Evolutionary conservation across 2,888 invertebrate genomes (phyloP).

Genomic region (Troides aeacus): DNA sequence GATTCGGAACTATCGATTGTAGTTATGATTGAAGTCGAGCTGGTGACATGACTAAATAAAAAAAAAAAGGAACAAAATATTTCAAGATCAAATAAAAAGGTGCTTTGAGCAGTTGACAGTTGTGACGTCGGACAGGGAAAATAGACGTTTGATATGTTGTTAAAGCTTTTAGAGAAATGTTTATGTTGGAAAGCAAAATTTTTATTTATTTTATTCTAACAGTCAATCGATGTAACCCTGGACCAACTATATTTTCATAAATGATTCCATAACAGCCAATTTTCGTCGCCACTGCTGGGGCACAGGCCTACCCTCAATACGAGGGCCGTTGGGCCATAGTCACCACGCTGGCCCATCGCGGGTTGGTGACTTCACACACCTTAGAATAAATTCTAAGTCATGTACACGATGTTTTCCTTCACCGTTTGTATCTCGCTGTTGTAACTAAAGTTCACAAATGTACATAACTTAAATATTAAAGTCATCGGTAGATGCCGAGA

Average conservation of each 20-base stretch:
- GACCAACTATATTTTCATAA: not conserved
- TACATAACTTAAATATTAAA: too few species aligned
- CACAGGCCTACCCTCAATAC: too few species aligned
- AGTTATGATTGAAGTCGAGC: slow-evolving; percentile 17
- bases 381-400: too few species aligned
- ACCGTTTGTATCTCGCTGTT: too few species aligned
- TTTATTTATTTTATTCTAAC: not conserved
- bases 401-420: too few species aligned
- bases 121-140: slow-evolving; percentile 7
- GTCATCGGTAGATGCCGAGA: too few species aligned
- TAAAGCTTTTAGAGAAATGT: slow-evolving; percentile 5
- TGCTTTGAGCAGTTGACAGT: slow-evolving; percentile 20
- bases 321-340: too few species aligned
- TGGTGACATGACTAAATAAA: slow-evolving; percentile 25
- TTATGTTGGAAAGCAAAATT: not conserved
- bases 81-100: slow-evolving; percentile 31
- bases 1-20: slow-evolving; percentile 10
- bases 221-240: not conserved
- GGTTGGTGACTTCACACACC: too few species aligned
- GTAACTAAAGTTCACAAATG: too few species aligned
- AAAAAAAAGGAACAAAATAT: slow-evolving; percentile 28
- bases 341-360: too few species aligned
- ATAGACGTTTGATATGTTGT: slow-evolving; percentile 5
- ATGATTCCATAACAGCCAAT: not conserved
- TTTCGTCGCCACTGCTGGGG: too few species aligned